Base-by-base conservation (phyloP, 2,797 vertebrate genomes). In the Acipenser oxyrinchus region DNA sequence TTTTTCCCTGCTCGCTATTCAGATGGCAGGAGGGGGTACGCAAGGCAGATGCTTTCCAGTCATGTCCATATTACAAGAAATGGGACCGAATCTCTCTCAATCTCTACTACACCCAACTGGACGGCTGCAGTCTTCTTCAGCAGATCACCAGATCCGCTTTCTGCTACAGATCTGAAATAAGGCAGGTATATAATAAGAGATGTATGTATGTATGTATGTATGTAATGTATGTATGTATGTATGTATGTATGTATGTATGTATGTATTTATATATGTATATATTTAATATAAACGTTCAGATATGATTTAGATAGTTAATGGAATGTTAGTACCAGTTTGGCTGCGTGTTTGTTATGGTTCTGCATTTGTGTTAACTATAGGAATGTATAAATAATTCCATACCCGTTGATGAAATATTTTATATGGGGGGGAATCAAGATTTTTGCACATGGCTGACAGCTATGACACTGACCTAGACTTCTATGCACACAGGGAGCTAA, bases 301-400 rank as follows among this genome's bases (percentile, higher is more conserved):
- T 64, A 74, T 71, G 66, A 69, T 76, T 72, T 79, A 76, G 23
- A 37, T 74, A 73, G 74, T 76, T 70, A 67, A 72, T 68, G 68
- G 67, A 49, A 76, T 52, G 15, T 60, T 15, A 51, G 63, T 51
- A 23, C 18, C 13, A 5, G 63, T 7, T 49, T 55, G 8, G 6
- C 37, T 64, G 10, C 57, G 48, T n/a, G 49, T 49, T 66, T 67
- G 67, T 52, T 63, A 62, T 70, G 64, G 66, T 62, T 64, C 68
- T 60, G 60, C 62, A 59, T 52, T 60, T 59, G 61, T 69, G 66
- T 67, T 8, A 70, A 66, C 48, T 15, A 63, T 72, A 49, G 58
- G 65, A 58, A 68, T 60, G 48, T 51, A 48, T 65, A 50, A 61
- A 64, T 53, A 11, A 48, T 23, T 55, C 51, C 62, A 60, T 18